phyloP scores from a whole-genome alignment of 2,797 vertebrate species.

The Menidia menidia region DNA sequence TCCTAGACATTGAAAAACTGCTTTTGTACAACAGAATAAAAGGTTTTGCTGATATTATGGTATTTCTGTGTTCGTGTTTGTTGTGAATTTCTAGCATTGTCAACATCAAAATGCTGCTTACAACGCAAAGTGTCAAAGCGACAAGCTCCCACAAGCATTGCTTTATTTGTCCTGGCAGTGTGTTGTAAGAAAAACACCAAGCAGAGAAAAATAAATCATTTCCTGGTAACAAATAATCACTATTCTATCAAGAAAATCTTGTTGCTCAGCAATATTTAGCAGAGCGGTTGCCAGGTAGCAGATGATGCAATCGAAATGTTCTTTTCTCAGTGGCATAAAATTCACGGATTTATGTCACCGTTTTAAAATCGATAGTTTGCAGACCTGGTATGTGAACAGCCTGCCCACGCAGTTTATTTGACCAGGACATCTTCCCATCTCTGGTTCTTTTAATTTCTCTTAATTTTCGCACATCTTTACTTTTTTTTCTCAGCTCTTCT shows the following conservation, averaged over 20 bases:
- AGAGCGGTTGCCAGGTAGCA: conserved; percentile 8
- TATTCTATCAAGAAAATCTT: background rate
- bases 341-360: background rate
- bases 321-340: background rate
- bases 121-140: background rate
- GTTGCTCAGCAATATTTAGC: background rate
- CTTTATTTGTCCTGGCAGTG: background rate
- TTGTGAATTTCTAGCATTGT: background rate
- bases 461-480: background rate
- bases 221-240: background rate
- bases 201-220: background rate
- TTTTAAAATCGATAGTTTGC: background rate
- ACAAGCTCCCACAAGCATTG: background rate
- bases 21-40: too few species aligned
- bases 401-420: background rate
- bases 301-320: background rate
- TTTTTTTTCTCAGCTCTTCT: too few species aligned
- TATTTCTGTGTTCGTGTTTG: background rate
- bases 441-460: background rate
- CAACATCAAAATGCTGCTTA: background rate
- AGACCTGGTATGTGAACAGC: background rate
- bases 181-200: background rate
- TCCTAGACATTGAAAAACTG: background rate
- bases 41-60: background rate
- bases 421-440: background rate